Evolutionary conservation across 2,113 vertebrate genomes (phyloP).

Genomic region (Burhinus oedicnemus): DNA sequence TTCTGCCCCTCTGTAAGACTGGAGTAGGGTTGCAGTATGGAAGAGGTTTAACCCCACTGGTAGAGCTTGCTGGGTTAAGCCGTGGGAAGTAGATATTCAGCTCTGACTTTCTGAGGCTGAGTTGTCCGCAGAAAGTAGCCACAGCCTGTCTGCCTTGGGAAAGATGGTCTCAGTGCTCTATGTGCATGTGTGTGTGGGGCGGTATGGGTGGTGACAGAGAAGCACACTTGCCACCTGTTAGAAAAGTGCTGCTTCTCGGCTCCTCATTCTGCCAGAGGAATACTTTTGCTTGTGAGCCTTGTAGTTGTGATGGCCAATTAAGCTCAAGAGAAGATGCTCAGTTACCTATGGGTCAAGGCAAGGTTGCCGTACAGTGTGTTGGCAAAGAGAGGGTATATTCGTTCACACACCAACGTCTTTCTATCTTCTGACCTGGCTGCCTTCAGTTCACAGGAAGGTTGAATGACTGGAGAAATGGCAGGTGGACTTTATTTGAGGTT

Average conservation of each 20-base stretch:
- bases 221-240: conserved; percentile 22
- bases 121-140: background rate
- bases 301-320: conserved; percentile 8
- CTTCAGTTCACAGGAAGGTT: background rate
- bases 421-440: background rate
- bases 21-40: background rate
- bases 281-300: conserved; percentile 29
- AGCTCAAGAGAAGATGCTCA: background rate
- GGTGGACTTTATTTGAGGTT: background rate
- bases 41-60: background rate
- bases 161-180: background rate
- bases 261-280: conserved; percentile 11
- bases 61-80: background rate
- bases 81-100: background rate
- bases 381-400: background rate
- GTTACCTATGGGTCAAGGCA: background rate
- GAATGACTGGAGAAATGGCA: background rate
- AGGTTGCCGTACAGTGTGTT: background rate
- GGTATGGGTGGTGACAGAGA: background rate
- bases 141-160: background rate
- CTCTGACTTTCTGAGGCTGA: background rate
- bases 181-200: fast-evolving
- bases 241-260: conserved; percentile 42
- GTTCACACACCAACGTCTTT: background rate
- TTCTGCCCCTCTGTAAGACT: background rate